Evolutionary conservation across 2,888 invertebrate genomes (phyloP).

Genomic region (Andrena dorsata): DNA sequence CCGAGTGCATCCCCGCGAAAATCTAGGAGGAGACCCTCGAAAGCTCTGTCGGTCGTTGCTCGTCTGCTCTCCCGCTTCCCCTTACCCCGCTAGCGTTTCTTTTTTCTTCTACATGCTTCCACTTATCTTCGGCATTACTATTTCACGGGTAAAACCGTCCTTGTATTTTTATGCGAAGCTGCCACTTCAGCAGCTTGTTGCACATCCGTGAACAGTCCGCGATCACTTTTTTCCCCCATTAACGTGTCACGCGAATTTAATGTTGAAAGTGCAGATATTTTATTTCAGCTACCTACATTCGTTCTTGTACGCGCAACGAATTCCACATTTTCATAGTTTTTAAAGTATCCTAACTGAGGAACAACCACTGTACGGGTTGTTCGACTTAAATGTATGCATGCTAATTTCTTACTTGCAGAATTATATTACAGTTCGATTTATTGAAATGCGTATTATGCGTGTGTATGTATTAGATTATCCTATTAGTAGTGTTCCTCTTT

Average conservation of each 20-base stretch:
- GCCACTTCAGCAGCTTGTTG: constrained; percentile 22
- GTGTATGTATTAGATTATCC: too few species aligned
- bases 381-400: too few species aligned
- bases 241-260: not conserved
- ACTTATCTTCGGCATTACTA: constrained; percentile 51
- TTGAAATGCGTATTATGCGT: too few species aligned
- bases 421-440: too few species aligned
- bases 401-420: too few species aligned
- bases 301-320: not conserved
- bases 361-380: too few species aligned
- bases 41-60: constrained; percentile 61
- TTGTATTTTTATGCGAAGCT: constrained; percentile 20
- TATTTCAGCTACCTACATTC: not conserved
- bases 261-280: not conserved
- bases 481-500: too few species aligned
- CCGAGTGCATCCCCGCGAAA: constrained; percentile 65
- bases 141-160: constrained; percentile 30
- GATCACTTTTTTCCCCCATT: constrained; percentile 4
- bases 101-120: constrained; percentile 22
- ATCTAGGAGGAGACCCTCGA: constrained; percentile 55
- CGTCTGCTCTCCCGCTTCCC: constrained; percentile 50
- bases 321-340: too few species aligned
- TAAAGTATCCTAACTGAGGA: too few species aligned
- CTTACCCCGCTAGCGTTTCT: not conserved
- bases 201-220: not conserved